Base-by-base conservation (phyloP, 2,888 invertebrate species). In the Brachyopa scutellaris region DNA sequence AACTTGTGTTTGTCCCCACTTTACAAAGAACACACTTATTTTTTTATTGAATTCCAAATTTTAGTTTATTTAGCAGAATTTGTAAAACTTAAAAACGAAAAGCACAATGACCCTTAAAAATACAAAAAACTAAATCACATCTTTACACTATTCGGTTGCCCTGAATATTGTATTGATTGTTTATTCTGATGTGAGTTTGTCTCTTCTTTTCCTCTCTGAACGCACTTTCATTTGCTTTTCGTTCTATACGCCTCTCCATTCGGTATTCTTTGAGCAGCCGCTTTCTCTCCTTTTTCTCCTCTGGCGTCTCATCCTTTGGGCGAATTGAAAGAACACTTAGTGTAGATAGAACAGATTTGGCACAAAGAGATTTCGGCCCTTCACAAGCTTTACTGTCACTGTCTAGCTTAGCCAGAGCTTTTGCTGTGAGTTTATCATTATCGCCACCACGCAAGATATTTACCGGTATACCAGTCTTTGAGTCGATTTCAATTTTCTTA, bases 181-280 rank as follows among this genome's bases (percentile, higher is more conserved):
- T 96, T 82, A 95, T 89, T 86, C 93, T 91, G 51, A 96, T 94
- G 88, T 96, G 95, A 87, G 94, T 94, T 87, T 96, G 95, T 2
- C 94, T 91, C 86, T 95, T 95, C 90, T 95, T 95, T 87, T 97
- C 97, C 85, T 96, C 95, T 87, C 95, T 97, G 88, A 97, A 97
- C 0, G 96, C 96, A 31, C 93, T 92, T 8, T 92, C 92, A 87
- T 97, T 97, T 0, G 94, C 93, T 88, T 97, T 97, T 90, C 94
- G 94, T 88, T 97, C 97, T 59, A 94, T 87, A 88, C 97, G 92
- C 83, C 97, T 92, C 87, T 96, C 96, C 90, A 91, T 93, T 86
- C 95, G 93, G 86, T 95, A 96, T 85, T 95, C 95, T 88, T 94
- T 96, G 0, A 97, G 91, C 2, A 94, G 92, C 38, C 93, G 93